Percentiles rank a stretch among this genome's conserved stretches.
phyloP scores from a whole-genome alignment of 2,888 invertebrate species.

The Ferdinandea cuprea region DNA sequence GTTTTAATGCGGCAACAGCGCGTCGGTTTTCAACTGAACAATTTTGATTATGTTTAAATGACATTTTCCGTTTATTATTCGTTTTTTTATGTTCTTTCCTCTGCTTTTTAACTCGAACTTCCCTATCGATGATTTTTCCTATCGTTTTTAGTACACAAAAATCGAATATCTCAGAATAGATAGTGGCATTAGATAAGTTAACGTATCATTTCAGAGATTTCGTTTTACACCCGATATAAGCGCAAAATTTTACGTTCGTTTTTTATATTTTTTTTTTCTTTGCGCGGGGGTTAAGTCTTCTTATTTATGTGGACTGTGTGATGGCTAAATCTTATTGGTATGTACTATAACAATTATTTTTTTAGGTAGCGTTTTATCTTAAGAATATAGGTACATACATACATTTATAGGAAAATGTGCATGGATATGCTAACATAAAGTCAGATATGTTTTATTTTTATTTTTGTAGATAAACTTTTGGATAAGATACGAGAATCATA shows the following conservation, averaged over 20 bases:
- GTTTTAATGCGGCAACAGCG: conserved; percentile 53
- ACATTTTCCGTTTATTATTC: conserved; percentile 70
- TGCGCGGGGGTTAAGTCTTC: neutral
- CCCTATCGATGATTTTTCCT: conserved; percentile 79
- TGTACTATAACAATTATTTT: neutral
- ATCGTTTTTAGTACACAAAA: conserved; percentile 78
- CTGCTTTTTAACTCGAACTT: conserved; percentile 58
- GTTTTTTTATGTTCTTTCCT: conserved; percentile 36
- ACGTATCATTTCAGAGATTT: conserved; percentile 83
- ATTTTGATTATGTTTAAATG: conserved; percentile 75
- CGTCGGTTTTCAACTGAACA: conserved; percentile 75
- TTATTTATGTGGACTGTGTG: neutral
- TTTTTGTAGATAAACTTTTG: conserved; percentile 1
- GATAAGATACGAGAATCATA: conserved; percentile 23
- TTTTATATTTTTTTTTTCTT: neutral
- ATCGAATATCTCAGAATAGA: conserved; percentile 84
- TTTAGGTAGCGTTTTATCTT: conserved; percentile 29
- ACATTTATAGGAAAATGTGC: too few species aligned
- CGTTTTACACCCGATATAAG: conserved; percentile 76
- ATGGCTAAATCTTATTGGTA: conserved; percentile 1
- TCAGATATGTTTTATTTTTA: neutral
- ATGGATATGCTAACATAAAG: too few species aligned
- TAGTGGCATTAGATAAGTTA: conserved; percentile 84
- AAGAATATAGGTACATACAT: too few species aligned
- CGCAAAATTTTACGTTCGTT: conserved; percentile 58